These are phyloP conservation scores for Argopecten irradians DNA, from an alignment of 1,140 invertebrate species.

Conservation along the genomic window DNA sequence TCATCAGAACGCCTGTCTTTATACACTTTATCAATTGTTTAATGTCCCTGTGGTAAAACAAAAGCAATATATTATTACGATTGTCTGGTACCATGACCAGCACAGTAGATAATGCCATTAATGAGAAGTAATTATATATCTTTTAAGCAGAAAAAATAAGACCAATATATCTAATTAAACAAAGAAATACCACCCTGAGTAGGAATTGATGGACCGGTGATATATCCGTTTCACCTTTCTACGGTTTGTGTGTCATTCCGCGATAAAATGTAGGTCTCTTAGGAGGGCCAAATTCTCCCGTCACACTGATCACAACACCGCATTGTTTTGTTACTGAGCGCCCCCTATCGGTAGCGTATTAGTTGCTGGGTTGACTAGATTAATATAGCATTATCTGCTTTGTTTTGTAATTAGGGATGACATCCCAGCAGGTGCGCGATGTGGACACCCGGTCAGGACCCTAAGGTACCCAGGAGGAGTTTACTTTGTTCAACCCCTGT, in stretches of 20 bases:
- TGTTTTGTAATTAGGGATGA: constrained; percentile 11
- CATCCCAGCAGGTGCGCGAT: not conserved
- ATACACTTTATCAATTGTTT: not conserved
- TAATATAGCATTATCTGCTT: not conserved
- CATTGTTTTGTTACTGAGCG: not conserved
- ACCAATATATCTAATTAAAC: too few species aligned
- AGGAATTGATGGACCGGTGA: not conserved
- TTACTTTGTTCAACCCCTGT: not conserved
- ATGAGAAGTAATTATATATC: too few species aligned
- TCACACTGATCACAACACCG: not conserved
- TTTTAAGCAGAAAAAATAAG: too few species aligned
- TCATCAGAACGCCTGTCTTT: not conserved
- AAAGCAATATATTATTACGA: not conserved
- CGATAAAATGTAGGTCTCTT: not conserved
- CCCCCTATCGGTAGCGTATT: not conserved
- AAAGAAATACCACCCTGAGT: not conserved
- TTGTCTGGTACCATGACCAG: not conserved
- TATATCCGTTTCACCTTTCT: not conserved
- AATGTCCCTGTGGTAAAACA: not conserved
- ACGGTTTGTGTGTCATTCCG: not conserved
- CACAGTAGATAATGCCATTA: too few species aligned
- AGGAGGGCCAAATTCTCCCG: not conserved
- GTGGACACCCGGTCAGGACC: not conserved
- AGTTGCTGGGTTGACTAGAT: not conserved
- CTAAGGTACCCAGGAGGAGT: not conserved